Base-by-base conservation (phyloP, 2,113 vertebrate genomes). In the Odontophorus gujanensis region DNA sequence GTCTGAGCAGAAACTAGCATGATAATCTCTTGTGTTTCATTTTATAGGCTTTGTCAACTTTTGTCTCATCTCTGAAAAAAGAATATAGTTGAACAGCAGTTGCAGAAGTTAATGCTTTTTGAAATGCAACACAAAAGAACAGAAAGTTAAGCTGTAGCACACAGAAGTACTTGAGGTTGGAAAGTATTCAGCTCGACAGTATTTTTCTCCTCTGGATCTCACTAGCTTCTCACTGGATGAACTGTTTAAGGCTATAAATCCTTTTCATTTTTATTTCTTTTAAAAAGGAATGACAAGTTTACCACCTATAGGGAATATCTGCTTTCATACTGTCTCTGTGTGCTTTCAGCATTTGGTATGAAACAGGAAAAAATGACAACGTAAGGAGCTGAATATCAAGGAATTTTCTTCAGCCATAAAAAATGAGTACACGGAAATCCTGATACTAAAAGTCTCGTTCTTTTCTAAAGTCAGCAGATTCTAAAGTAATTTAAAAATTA, bases 31-130 rank as follows among this genome's bases (percentile, higher is more conserved):
- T 0, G 0, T 30, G 22, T 34, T 90, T 76, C 48, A 58, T 36
- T 94, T 85, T 83, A 88, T 5, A 62, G 36, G 38, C n/a, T 90
- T 89, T 88, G 58, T 73, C 84, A 90, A 77, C 67, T 42, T 93
- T 18, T 55, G 45, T 45, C 32, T 84, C 50, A 59, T 42, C 42
- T 74, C 32, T 58, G 72, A 77, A 53, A 36, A 36, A 57, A 0
- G 2, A 77, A 63, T 71, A 86, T 22, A 77, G n/a, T 58, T 77
- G 22, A 87, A 36, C n/a, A 57, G 76, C 0, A 90, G 59, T 25
- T 81, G 32, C 36, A 78, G 47, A 28, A 75, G 74, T 42, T 78
- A 62, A 78, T 42, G 43, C 32, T 78, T 81, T 90, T 57, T 63
- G 57, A 86, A 90, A 57, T 81, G 65, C 65, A 90, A 67, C 68